A percentile compares a stretch with the other conserved stretches of the same genome.
Evolutionary conservation across 2,797 vertebrate species (phyloP).

Genomic region (Pteronotus mesoamericanus): DNA sequence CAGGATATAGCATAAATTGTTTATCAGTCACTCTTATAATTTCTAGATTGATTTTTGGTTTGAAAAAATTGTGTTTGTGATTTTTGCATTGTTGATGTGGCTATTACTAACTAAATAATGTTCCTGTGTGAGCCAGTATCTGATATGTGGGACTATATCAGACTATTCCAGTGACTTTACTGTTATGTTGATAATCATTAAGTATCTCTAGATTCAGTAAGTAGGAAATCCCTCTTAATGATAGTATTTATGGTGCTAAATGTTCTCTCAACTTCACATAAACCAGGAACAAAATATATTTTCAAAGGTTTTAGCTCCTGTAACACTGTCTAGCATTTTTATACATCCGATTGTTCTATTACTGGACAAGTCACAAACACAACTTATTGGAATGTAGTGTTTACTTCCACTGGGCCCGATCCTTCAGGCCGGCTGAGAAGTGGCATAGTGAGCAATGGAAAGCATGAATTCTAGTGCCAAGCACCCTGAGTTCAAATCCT

Average conservation of each 20-base stretch:
- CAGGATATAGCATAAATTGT: background rate
- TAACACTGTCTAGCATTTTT: background rate
- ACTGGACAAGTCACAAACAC: background rate
- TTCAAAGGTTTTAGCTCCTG: background rate
- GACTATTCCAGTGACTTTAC: background rate
- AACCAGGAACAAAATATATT: slow-evolving; percentile 12
- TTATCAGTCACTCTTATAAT: background rate
- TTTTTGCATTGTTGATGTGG: background rate
- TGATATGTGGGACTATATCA: background rate
- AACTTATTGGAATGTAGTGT: background rate
- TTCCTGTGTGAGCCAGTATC: background rate
- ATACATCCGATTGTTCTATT: background rate
- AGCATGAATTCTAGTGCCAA: background rate
- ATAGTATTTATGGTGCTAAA: background rate
- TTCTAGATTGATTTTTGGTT: background rate
- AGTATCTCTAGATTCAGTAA: background rate
- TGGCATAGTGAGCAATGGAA: background rate
- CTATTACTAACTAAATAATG: background rate
- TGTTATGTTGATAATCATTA: background rate
- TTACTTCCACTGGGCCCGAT: background rate
- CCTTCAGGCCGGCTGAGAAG: background rate
- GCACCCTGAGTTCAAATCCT: background rate
- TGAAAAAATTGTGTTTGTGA: background rate
- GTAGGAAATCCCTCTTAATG: background rate
- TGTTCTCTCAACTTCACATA: background rate